Evolutionary conservation across 2,888 invertebrate species (phyloP).

Genomic region (Aporophyla lueneburgensis): DNA sequence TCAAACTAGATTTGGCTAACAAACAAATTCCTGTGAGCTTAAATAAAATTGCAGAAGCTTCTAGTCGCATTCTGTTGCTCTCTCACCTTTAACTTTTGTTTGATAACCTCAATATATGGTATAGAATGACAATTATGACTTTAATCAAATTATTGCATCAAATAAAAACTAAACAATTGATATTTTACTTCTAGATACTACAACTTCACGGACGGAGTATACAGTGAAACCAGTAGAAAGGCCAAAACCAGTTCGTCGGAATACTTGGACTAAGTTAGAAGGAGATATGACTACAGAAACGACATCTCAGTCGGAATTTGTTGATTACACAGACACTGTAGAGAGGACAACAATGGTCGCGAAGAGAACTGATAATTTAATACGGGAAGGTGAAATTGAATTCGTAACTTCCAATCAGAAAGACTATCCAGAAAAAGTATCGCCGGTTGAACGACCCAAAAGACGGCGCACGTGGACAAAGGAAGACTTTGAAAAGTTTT

Average conservation of each 20-base stretch:
- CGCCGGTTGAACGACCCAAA: slow-evolving; percentile 90
- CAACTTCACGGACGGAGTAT: slow-evolving; percentile 93
- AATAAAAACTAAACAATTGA: slow-evolving; percentile 3
- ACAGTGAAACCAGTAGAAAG: slow-evolving; percentile 93
- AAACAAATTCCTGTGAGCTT: slow-evolving; percentile 1
- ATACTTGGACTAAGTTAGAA: slow-evolving; percentile 95
- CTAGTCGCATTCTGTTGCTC: background rate
- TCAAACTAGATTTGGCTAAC: background rate
- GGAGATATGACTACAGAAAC: slow-evolving; percentile 94
- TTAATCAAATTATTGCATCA: background rate
- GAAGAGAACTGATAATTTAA: slow-evolving; percentile 92
- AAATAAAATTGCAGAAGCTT: slow-evolving; percentile 1
- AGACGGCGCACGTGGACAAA: slow-evolving; percentile 93
- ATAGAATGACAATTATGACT: background rate
- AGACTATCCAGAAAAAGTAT: slow-evolving; percentile 91
- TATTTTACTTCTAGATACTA: slow-evolving; percentile 90
- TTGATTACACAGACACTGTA: slow-evolving; percentile 91
- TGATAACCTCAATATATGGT: background rate
- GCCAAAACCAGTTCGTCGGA: slow-evolving; percentile 92
- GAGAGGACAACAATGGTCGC: slow-evolving; percentile 91
- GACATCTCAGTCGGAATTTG: slow-evolving; percentile 92
- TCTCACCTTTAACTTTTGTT: background rate
- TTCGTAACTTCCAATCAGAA: slow-evolving; percentile 92
- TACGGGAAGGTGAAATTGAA: slow-evolving; percentile 92
- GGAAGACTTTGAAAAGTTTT: slow-evolving; percentile 93